Evolutionary conservation across 35 echinoderm and acorn worm species (phyloP).

Genomic region (Chiridota heheva): DNA sequence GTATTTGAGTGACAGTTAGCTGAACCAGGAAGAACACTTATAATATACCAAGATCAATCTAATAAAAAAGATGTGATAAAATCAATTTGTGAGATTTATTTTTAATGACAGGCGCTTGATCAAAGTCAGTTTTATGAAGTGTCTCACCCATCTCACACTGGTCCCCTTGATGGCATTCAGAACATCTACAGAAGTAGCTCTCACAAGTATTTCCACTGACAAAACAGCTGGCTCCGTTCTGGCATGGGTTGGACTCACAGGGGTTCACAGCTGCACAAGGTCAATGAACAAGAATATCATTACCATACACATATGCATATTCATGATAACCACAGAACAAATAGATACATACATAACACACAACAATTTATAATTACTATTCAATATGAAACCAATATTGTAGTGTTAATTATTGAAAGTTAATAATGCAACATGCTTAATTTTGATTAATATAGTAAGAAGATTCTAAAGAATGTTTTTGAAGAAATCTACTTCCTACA

Average conservation of each 20-base stretch:
- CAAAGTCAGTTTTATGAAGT: neutral
- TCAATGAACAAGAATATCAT: too few relatives aligned
- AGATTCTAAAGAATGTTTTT: too few relatives aligned
- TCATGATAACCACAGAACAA: too few relatives aligned
- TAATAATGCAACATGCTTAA: too few relatives aligned
- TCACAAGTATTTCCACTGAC: slow-evolving; percentile 50
- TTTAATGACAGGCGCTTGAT: neutral
- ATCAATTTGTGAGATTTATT: neutral
- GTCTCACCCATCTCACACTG: slow-evolving; percentile 46
- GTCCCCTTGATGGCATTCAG: slow-evolving; percentile 49
- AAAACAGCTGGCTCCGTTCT: slow-evolving; percentile 64
- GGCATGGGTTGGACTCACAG: slow-evolving; percentile 52
- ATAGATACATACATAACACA: too few relatives aligned
- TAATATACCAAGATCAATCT: neutral
- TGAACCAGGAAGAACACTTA: neutral
- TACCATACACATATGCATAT: too few relatives aligned
- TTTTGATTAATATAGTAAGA: too few relatives aligned
- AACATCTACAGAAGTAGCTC: slow-evolving; percentile 60
- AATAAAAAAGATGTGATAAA: neutral
- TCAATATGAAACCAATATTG: too few relatives aligned
- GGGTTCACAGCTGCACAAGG: slow-evolving; percentile 49
- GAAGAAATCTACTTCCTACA: too few relatives aligned
- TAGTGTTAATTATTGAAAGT: too few relatives aligned
- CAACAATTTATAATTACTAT: too few relatives aligned
- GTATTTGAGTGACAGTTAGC: neutral